Percentiles rank a stretch among this genome's conserved stretches.
phyloP scores from a whole-genome alignment of 2,888 invertebrate species.

The Idaea straminata region DNA sequence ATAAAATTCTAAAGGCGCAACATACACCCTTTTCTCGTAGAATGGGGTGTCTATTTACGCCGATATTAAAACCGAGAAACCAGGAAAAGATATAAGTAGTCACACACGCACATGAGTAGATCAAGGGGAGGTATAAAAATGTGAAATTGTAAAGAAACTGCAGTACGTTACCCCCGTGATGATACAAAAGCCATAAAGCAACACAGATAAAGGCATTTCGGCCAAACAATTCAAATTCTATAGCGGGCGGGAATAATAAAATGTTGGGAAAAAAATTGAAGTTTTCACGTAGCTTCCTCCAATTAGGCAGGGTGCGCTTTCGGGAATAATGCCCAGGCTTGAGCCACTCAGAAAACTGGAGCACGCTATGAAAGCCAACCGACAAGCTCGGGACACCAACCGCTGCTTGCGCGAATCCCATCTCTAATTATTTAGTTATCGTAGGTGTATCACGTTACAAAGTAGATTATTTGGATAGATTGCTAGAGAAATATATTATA shows the following conservation, averaged over 20 bases:
- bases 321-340: constrained; percentile 23
- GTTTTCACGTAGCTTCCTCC: constrained; percentile 28
- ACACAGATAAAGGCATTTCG: background rate
- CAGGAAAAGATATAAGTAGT: too few relatives aligned
- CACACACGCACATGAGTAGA: too few relatives aligned
- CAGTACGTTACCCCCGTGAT: too few relatives aligned
- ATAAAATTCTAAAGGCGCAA: too few relatives aligned
- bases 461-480: background rate
- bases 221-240: constrained; percentile 5
- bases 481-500: too few relatives aligned
- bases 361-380: constrained; percentile 17
- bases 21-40: too few relatives aligned
- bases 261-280: constrained; percentile 20
- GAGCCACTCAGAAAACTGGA: constrained; percentile 24
- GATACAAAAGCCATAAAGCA: background rate
- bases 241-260: constrained; percentile 8
- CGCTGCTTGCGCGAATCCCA: background rate
- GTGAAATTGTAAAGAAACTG: too few relatives aligned
- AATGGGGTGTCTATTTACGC: too few relatives aligned
- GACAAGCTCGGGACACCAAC: background rate
- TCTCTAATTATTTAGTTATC: background rate
- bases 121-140: too few relatives aligned
- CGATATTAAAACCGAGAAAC: too few relatives aligned
- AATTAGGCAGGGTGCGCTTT: constrained; percentile 31
- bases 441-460: background rate